Evolutionary conservation across 2,888 invertebrate species (phyloP).

Genomic region (Parnassius glacialis): DNA sequence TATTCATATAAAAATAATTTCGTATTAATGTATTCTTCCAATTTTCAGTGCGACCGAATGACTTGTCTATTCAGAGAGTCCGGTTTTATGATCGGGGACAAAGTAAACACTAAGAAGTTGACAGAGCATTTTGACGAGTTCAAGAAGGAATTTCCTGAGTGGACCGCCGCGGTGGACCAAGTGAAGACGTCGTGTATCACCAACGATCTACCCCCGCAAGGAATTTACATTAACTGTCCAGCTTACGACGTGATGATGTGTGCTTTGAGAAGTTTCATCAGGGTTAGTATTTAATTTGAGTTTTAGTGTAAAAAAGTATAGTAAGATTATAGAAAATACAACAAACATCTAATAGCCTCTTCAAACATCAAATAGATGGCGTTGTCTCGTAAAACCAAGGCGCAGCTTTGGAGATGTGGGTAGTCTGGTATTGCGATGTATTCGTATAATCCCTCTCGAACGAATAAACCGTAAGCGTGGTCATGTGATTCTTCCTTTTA

Average conservation of each 20-base stretch:
- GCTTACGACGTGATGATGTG: conserved; percentile 58
- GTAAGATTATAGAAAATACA: background rate
- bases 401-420: too few species aligned
- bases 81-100: conserved; percentile 46
- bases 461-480: too few species aligned
- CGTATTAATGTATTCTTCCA: too few species aligned
- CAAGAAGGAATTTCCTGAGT: conserved; percentile 46
- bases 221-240: conserved; percentile 51
- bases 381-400: too few species aligned
- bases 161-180: conserved; percentile 48
- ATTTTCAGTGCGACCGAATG: conserved; percentile 53
- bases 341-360: background rate
- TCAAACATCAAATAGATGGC: too few species aligned
- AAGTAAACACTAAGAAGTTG: conserved; percentile 48
- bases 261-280: conserved; percentile 45
- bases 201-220: conserved; percentile 47
- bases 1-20: too few species aligned
- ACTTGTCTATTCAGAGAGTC: conserved; percentile 53
- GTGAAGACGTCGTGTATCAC: conserved; percentile 47
- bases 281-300: conserved; percentile 38
- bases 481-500: too few species aligned
- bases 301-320: too few species aligned
- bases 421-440: too few species aligned
- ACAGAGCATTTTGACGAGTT: conserved; percentile 44
- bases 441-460: too few species aligned